These are phyloP conservation scores for Dromas ardeola DNA, from an alignment of 2,113 vertebrate genomes.

Conservation along the genomic window DNA sequence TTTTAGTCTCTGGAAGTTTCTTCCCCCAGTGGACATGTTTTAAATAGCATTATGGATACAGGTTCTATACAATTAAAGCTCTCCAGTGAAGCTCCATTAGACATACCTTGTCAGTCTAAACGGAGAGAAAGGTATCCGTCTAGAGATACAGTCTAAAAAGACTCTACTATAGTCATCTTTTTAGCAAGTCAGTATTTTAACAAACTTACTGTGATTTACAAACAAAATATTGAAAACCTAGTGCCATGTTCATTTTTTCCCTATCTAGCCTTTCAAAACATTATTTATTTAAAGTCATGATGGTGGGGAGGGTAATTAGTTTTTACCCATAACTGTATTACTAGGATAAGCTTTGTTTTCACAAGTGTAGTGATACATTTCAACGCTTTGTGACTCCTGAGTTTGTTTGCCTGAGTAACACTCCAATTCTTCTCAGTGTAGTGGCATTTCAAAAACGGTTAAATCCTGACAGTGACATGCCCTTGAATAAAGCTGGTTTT, in stretches of 20 bases:
- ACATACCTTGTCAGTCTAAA: neutral
- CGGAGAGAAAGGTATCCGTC: neutral
- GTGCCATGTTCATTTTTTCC: rapidly evolving
- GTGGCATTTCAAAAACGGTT: neutral
- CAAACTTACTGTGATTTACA: neutral
- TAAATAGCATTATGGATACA: neutral
- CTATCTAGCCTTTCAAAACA: neutral
- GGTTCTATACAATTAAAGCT: neutral
- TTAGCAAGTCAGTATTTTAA: neutral
- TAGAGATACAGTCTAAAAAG: neutral
- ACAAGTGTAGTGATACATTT: neutral
- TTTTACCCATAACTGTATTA: neutral
- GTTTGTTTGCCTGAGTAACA: neutral
- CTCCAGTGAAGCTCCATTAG: neutral
- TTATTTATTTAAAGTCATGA: neutral
- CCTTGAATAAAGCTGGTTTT: neutral
- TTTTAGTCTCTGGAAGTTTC: neutral
- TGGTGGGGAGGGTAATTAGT: neutral
- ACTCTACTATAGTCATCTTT: neutral
- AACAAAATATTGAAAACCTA: neutral
- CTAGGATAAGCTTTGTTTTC: neutral
- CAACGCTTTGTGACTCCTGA: neutral
- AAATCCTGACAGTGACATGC: neutral
- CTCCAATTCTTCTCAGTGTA: neutral
- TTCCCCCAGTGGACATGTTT: neutral